A percentile compares a stretch with the other conserved stretches of the same genome.
Conservation (phyloP, 2,888 invertebrate species). For the Peribatodes rhomboidaria region DNA sequence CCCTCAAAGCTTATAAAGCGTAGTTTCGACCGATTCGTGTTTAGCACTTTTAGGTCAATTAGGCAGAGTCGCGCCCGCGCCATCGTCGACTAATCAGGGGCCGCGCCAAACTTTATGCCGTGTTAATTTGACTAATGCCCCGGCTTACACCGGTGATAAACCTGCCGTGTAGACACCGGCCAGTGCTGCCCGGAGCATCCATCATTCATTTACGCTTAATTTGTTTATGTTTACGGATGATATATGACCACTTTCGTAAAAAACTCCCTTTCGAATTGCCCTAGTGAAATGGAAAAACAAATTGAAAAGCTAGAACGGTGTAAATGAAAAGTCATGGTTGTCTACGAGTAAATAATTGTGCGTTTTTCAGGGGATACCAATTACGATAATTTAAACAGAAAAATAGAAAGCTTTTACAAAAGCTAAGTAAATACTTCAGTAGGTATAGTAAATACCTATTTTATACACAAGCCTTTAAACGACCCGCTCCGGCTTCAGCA, state of each 20-base stretch:
- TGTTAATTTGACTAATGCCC: slow-evolving; percentile 86
- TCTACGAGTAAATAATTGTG: slow-evolving; percentile 1
- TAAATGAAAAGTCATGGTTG: slow-evolving; percentile 30
- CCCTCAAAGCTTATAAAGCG: slow-evolving; percentile 74
- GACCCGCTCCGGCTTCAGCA: too few relatives aligned
- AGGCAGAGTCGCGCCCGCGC: slow-evolving; percentile 81
- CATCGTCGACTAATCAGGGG: slow-evolving; percentile 77
- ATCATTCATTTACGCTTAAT: slow-evolving; percentile 68
- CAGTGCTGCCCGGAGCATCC: slow-evolving; percentile 59
- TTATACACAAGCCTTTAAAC: too few relatives aligned
- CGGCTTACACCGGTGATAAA: slow-evolving; percentile 76
- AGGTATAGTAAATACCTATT: too few relatives aligned
- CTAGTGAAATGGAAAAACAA: slow-evolving; percentile 47
- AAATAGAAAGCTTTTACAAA: not conserved
- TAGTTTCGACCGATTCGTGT: slow-evolving; percentile 84
- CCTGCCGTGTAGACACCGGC: slow-evolving; percentile 63
- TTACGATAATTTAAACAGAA: not conserved
- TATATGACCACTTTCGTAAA: slow-evolving; percentile 51
- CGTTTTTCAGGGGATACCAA: not conserved
- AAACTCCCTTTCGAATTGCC: slow-evolving; percentile 46
- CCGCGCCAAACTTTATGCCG: slow-evolving; percentile 83
- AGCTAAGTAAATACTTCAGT: too few relatives aligned
- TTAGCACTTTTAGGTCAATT: slow-evolving; percentile 86
- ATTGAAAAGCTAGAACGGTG: slow-evolving; percentile 42
- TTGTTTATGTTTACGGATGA: slow-evolving; percentile 61